Evolutionary conservation across 1,140 invertebrate species (phyloP).

Genomic region (Polyergus mexicanus): DNA sequence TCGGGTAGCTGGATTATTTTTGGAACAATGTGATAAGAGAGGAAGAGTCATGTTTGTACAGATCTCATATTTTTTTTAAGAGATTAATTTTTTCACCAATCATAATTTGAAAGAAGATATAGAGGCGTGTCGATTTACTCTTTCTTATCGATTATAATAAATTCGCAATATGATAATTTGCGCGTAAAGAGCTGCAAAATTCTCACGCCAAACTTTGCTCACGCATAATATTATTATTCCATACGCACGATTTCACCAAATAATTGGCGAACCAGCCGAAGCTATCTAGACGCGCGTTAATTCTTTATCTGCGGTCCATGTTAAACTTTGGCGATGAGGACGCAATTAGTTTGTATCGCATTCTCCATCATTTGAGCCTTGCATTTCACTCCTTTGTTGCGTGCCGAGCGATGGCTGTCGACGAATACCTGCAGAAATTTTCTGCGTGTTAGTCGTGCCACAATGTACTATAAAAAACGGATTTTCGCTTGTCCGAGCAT

Average conservation of each 20-base stretch:
- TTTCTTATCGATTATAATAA: neutral
- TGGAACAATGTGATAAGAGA: neutral
- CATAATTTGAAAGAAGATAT: neutral
- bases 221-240: constrained; percentile 51
- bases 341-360: constrained; percentile 51
- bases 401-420: constrained; percentile 32
- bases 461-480: constrained; percentile 56
- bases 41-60: neutral
- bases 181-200: constrained; percentile 47
- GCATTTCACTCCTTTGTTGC: constrained; percentile 45
- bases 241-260: constrained; percentile 49
- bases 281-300: constrained; percentile 51
- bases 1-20: neutral
- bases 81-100: neutral
- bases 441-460: constrained; percentile 22
- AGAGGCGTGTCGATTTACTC: neutral
- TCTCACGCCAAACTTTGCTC: constrained; percentile 12
- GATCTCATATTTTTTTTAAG: neutral
- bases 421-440: constrained; percentile 64
- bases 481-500: constrained; percentile 60
- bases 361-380: constrained; percentile 10
- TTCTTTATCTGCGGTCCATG: constrained; percentile 59
- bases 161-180: constrained; percentile 9
- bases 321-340: constrained; percentile 64
- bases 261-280: constrained; percentile 23